phyloP scores from a whole-genome alignment of 2,888 invertebrate genomes.

The Lasioglossum lativentre region DNA sequence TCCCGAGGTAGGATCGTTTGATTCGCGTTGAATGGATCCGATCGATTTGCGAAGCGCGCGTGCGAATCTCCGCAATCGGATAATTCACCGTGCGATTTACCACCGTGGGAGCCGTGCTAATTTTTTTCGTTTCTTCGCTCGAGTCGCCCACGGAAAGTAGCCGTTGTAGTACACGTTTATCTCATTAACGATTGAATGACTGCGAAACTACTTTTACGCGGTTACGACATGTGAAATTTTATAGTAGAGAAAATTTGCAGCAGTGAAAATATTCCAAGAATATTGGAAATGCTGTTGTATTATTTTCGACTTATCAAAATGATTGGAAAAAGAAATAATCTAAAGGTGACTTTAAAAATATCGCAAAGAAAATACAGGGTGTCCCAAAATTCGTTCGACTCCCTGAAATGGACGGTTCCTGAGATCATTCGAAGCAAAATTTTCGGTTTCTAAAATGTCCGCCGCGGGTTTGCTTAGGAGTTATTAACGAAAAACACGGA shows the following conservation, averaged over 20 bases:
- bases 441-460: too few species aligned
- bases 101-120: not conserved
- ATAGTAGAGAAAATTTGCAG: too few species aligned
- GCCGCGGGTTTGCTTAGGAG: too few species aligned
- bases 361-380: not conserved
- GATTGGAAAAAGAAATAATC: too few species aligned
- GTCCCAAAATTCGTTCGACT: too few species aligned
- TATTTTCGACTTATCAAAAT: too few species aligned
- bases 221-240: not conserved
- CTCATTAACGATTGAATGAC: not conserved
- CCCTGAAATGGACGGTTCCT: too few species aligned
- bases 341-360: not conserved
- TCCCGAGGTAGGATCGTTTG: not conserved
- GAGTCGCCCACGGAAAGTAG: not conserved
- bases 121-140: not conserved
- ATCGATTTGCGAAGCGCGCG: not conserved
- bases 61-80: not conserved
- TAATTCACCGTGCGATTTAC: not conserved
- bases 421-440: too few species aligned
- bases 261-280: too few species aligned
- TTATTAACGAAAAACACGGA: too few species aligned
- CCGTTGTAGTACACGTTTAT: not conserved
- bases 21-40: not conserved
- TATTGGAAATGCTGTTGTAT: too few species aligned
- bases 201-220: not conserved